phyloP scores from a whole-genome alignment of 2,797 vertebrate genomes.

The Leptodactylus fallax region DNA sequence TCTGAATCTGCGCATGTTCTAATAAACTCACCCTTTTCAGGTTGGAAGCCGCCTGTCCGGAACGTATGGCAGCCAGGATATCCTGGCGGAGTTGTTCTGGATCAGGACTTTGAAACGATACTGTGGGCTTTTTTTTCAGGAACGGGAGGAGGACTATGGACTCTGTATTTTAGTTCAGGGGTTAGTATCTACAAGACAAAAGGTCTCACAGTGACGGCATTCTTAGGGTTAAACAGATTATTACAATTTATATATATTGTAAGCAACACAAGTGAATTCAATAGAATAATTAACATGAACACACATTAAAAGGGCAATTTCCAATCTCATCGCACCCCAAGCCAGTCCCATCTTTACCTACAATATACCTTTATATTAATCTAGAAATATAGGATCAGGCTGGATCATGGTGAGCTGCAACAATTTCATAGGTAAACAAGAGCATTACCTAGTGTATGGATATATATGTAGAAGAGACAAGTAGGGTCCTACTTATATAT shows the following conservation, averaged over 20 bases:
- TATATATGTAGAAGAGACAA: neutral
- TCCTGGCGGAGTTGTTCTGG: constrained; percentile 80
- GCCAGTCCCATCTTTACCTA: neutral
- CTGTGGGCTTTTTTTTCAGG: constrained; percentile 70
- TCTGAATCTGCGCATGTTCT: neutral
- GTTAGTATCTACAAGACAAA: constrained; percentile 73
- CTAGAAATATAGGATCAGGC: neutral
- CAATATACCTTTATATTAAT: neutral
- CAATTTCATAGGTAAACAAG: neutral
- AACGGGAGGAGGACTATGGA: constrained; percentile 68
- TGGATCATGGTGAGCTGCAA: neutral
- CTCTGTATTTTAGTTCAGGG: constrained; percentile 71
- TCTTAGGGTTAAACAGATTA: constrained; percentile 49
- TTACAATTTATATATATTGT: neutral
- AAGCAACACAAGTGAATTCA: neutral
- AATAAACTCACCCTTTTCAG: constrained; percentile 77
- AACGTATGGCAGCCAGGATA: constrained; percentile 79
- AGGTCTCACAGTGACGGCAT: constrained; percentile 43
- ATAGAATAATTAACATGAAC: neutral
- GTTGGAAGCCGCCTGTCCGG: constrained; percentile 79
- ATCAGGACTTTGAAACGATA: constrained; percentile 74
- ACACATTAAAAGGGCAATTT: neutral
- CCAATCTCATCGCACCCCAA: neutral
- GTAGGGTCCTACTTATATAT: too few species aligned
- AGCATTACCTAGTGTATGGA: neutral